These are phyloP conservation scores for Macropodus opercularis DNA, from an alignment of 2,797 vertebrate species.

Conservation along the genomic window DNA sequence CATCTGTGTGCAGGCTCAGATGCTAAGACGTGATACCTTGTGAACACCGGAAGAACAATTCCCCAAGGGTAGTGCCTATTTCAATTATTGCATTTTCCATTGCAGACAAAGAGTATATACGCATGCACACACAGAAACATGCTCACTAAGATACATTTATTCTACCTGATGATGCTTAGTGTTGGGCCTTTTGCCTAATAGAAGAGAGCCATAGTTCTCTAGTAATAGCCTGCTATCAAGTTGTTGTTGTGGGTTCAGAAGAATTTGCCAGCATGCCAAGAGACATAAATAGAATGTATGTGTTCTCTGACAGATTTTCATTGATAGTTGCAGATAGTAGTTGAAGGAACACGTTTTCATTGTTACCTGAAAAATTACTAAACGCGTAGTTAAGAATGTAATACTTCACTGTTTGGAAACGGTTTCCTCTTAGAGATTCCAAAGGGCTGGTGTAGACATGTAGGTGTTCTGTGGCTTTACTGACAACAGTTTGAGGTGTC, in stretches of 20 bases:
- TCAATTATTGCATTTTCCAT: conserved; percentile 67
- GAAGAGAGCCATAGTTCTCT: not conserved
- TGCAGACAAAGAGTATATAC: conserved; percentile 33
- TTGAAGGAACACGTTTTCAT: no score
- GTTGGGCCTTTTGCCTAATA: not conserved
- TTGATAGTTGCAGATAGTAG: no score
- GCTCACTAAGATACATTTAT: not conserved
- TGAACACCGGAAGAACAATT: conserved; percentile 62
- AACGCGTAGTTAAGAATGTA: no score
- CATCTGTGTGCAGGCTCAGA: conserved; percentile 54
- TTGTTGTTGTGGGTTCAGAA: conserved; percentile 6
- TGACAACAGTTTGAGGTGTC: conserved; percentile 23
- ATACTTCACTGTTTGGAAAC: not conserved
- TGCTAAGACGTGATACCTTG: conserved; percentile 64
- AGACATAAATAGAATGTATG: not conserved
- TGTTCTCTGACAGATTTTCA: no score
- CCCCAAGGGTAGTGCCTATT: conserved; percentile 53
- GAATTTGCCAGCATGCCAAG: not conserved
- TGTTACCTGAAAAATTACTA: no score
- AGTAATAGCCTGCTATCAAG: conserved; percentile 5
- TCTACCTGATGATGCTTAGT: conserved; percentile 20
- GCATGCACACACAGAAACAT: not conserved
- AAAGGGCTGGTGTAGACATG: not conserved
- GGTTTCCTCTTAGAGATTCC: not conserved
- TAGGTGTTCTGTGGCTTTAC: conserved; percentile 3